Conservation (phyloP, 2,113 vertebrate genomes). For the Bos javanicus region DNA sequence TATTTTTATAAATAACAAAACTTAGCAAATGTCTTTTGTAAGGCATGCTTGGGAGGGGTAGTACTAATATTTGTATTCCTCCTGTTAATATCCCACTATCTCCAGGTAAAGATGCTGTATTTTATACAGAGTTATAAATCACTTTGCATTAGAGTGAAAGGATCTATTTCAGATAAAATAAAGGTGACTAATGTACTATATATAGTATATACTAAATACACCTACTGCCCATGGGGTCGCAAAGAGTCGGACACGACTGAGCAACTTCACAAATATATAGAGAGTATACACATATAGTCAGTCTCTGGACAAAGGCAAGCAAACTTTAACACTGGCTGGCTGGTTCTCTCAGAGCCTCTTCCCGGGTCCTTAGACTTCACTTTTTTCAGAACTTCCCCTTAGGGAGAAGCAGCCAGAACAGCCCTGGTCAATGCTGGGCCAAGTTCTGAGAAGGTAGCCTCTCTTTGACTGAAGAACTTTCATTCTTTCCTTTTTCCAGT, state of each 20-base stretch:
- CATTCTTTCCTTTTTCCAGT: background rate
- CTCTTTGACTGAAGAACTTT: slow-evolving; percentile 50
- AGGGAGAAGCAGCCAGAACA: slow-evolving; percentile 69
- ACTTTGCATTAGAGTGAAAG: slow-evolving; percentile 62
- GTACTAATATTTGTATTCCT: background rate
- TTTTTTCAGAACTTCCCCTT: slow-evolving; percentile 73
- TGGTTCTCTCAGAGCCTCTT: slow-evolving; percentile 58
- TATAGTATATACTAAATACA: no score
- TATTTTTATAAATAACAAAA: slow-evolving; percentile 28
- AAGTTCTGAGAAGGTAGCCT: slow-evolving; percentile 62
- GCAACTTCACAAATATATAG: background rate
- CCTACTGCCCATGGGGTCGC: no score
- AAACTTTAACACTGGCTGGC: slow-evolving; percentile 73
- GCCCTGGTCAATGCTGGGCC: slow-evolving; percentile 64
- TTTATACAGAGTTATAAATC: slow-evolving; percentile 56
- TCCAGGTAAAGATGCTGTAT: slow-evolving; percentile 39
- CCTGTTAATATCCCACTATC: slow-evolving; percentile 26
- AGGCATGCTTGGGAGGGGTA: background rate
- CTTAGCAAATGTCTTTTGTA: slow-evolving; percentile 14
- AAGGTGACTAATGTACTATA: background rate
- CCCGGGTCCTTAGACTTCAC: slow-evolving; percentile 13
- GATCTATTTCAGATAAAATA: slow-evolving; percentile 74
- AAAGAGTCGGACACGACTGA: no score
- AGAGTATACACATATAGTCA: background rate
- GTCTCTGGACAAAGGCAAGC: slow-evolving; percentile 69